Percentiles rank a stretch among this genome's conserved stretches.
Evolutionary conservation across 1,140 invertebrate species (phyloP).

Genomic region (Zaprionus davidi): DNA sequence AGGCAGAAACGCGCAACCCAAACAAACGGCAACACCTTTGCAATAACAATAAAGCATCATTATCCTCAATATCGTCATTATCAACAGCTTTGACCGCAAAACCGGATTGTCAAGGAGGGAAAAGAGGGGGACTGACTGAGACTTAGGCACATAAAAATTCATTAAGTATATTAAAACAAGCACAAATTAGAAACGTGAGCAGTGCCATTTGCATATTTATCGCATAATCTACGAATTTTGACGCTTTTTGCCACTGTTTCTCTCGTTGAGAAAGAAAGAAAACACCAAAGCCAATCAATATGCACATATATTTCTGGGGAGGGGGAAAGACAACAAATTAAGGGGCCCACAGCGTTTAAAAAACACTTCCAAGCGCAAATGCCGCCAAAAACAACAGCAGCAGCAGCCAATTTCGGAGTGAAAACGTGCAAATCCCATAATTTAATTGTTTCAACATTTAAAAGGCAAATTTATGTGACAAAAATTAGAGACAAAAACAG

Average conservation of each 20-base stretch:
- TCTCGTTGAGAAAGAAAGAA: constrained; percentile 38
- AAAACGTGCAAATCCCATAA: constrained; percentile 80
- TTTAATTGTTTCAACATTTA: constrained; percentile 78
- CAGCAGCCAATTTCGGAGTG: constrained; percentile 51
- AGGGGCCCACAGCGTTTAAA: constrained; percentile 53
- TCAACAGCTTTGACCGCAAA: constrained; percentile 75
- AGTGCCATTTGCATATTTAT: constrained; percentile 72
- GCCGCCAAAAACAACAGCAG: constrained; percentile 45
- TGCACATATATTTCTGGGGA: constrained; percentile 32
- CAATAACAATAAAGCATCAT: constrained; percentile 77
- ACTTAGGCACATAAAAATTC: constrained; percentile 60
- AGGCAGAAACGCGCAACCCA: constrained; percentile 39
- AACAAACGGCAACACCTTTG: constrained; percentile 74
- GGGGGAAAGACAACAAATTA: constrained; percentile 47
- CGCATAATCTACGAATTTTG: constrained; percentile 79
- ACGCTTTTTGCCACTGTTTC: constrained; percentile 81
- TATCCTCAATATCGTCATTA: constrained; percentile 77
- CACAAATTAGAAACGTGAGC: constrained; percentile 76
- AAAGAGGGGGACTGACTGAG: background rate
- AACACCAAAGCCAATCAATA: constrained; percentile 40
- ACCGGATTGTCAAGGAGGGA: constrained; percentile 51
- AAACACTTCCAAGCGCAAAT: constrained; percentile 68
- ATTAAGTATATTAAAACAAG: constrained; percentile 82
- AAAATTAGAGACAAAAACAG: constrained; percentile 30
- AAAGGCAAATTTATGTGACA: constrained; percentile 67